These are phyloP conservation scores for Pinctada fucata DNA, from an alignment of 2,888 invertebrate genomes.

Conservation along the genomic window DNA sequence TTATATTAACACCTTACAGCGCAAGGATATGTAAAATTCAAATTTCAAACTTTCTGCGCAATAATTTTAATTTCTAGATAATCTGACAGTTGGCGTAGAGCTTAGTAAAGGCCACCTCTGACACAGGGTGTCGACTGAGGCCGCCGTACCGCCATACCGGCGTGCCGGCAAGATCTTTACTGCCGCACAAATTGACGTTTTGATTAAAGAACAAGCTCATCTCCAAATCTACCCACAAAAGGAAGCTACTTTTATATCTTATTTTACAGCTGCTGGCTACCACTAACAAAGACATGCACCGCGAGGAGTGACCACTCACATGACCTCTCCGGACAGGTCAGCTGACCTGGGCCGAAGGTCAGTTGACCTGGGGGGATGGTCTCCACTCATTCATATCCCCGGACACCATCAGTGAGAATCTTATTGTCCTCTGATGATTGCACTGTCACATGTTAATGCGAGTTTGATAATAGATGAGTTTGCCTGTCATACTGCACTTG, in stretches of 20 bases:
- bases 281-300: constrained; percentile 12
- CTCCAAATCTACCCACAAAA: constrained; percentile 28
- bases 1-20: no score
- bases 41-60: no score
- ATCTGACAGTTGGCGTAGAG: not conserved
- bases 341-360: constrained; percentile 30
- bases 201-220: constrained; percentile 22
- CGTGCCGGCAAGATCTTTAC: not conserved
- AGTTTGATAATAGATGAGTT: constrained; percentile 11
- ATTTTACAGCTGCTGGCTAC: constrained; percentile 31
- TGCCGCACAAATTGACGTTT: constrained; percentile 11
- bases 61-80: not conserved
- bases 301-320: constrained; percentile 38
- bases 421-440: constrained; percentile 14
- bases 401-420: constrained; percentile 7
- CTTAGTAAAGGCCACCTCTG: not conserved
- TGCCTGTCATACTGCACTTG: not conserved
- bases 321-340: constrained; percentile 34
- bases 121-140: not conserved
- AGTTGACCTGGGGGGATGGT: constrained; percentile 25
- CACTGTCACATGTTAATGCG: constrained; percentile 4
- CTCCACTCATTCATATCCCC: constrained; percentile 11
- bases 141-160: not conserved
- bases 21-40: no score
- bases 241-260: constrained; percentile 36